Percentiles rank a stretch among this genome's conserved stretches.
Conservation (phyloP, 1,140 invertebrate species). For the Leptopilina clavipes region DNA sequence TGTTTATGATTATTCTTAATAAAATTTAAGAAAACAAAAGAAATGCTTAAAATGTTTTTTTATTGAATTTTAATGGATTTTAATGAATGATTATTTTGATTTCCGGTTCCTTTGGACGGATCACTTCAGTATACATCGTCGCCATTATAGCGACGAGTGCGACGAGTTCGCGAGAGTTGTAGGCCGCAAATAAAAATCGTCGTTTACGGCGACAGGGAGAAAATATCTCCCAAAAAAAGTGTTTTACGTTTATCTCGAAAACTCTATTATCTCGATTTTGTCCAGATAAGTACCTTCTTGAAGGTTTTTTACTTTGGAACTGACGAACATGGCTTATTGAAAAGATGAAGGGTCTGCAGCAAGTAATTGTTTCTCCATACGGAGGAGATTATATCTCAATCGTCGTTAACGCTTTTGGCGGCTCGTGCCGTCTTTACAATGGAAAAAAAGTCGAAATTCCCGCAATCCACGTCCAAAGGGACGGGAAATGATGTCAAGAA, state of each 20-base stretch:
- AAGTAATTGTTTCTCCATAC: conserved; percentile 80
- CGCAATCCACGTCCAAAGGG: conserved; percentile 79
- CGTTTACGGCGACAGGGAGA: conserved; percentile 80
- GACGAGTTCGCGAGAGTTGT: conserved; percentile 75
- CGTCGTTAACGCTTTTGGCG: conserved; percentile 62
- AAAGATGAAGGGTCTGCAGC: conserved; percentile 83
- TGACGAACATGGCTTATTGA: conserved; percentile 85
- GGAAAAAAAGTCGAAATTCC: conserved; percentile 82
- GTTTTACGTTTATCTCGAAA: conserved; percentile 52
- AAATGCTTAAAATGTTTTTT: background rate
- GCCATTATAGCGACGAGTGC: conserved; percentile 80
- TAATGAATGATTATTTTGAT: background rate
- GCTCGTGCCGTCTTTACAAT: conserved; percentile 73
- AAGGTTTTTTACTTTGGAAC: conserved; percentile 68
- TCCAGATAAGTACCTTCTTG: conserved; percentile 46
- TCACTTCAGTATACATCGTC: conserved; percentile 75
- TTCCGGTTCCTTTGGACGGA: conserved; percentile 9
- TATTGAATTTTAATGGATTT: background rate
- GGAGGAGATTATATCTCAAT: conserved; percentile 78
- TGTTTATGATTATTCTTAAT: background rate
- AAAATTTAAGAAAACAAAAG: background rate
- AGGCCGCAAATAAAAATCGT: conserved; percentile 76
- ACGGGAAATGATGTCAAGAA: conserved; percentile 81
- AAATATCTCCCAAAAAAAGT: conserved; percentile 71
- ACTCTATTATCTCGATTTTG: conserved; percentile 45